Evolutionary conservation across 2,113 vertebrate species (phyloP).

Genomic region (Charina bottae): DNA sequence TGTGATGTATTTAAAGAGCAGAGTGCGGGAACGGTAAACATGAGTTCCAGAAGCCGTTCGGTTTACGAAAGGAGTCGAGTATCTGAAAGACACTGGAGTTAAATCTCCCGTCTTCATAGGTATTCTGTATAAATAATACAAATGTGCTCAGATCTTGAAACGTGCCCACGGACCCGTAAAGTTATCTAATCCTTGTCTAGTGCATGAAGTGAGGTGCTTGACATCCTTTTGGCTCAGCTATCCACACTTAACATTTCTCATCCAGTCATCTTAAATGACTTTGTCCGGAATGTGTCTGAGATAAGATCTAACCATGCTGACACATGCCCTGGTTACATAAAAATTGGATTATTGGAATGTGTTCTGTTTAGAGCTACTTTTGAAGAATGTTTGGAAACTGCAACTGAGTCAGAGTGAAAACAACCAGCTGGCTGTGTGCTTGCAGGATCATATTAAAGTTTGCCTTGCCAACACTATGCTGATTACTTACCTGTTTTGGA

Average conservation of each 20-base stretch:
- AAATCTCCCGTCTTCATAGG: background rate
- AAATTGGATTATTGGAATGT: background rate
- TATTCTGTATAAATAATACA: background rate
- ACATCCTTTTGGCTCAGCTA: background rate
- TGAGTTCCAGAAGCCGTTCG: background rate
- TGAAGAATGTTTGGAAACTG: background rate
- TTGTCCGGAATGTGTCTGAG: background rate
- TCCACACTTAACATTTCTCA: background rate
- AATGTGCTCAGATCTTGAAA: background rate
- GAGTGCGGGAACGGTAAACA: conserved; percentile 27
- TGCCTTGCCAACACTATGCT: background rate
- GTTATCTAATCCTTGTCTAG: background rate
- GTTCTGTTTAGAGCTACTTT: background rate
- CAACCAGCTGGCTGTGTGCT: background rate
- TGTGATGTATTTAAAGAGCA: conserved; percentile 56
- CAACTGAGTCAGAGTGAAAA: background rate
- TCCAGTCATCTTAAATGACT: background rate
- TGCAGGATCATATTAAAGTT: background rate
- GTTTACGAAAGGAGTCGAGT: background rate
- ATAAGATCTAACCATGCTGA: background rate
- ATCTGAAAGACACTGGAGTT: background rate
- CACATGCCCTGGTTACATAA: background rate
- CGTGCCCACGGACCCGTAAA: background rate
- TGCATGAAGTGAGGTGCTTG: background rate
- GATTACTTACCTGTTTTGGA: background rate